Evolutionary conservation across 2,113 vertebrate genomes (phyloP), one percentile per base, ranked within the genome.

Genomic region (Chaetura pelagica): DNA sequence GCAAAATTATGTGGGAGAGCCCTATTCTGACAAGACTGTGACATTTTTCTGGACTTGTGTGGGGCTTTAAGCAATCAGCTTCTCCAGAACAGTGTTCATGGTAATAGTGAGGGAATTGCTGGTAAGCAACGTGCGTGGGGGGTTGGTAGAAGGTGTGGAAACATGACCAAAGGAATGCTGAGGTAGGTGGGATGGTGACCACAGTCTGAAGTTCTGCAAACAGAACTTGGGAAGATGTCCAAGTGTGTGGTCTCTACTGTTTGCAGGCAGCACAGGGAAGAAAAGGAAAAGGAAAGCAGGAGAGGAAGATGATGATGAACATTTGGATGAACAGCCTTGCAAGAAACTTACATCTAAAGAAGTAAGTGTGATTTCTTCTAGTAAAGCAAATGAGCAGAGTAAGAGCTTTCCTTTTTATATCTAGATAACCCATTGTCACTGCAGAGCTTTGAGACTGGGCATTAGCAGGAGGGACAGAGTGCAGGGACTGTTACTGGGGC

Each of bases 311-410:
- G 93, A 94, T 12, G 58, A 92, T 12, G 82, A 81, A 59, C n/a
- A 5, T 54, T 61, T 84, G 76, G 64, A 1, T 61, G 52, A 92
- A 95, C 94, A 97, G 73, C 93, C 94, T 40, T 35, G 58, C 23
- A 96, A 81, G 90, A 98, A 86, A 48, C 97, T 99, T 32, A 99
- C 98, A 5, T 99, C 98, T 62, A 99, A 99, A 98, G 98, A 99
- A 97, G 99, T 99, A 97, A 71, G 97, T 95, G 52, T 55, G 78
- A 26, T 62, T 67, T 44, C 23, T 48, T 72, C 5, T 66, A 22
- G 42, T 10, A 35, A 13, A 42, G 26, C 42, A 51, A 6, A 24
- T 20, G 29, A 61, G 72, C 46, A 42, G 29, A 17, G 66, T 34
- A n/a, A 16, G 20, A 73, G 12, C 15, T 82, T 90, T n/a, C 20